Evolutionary conservation across 2,797 vertebrate genomes (phyloP).

Genomic region (Gallirallus australis): DNA sequence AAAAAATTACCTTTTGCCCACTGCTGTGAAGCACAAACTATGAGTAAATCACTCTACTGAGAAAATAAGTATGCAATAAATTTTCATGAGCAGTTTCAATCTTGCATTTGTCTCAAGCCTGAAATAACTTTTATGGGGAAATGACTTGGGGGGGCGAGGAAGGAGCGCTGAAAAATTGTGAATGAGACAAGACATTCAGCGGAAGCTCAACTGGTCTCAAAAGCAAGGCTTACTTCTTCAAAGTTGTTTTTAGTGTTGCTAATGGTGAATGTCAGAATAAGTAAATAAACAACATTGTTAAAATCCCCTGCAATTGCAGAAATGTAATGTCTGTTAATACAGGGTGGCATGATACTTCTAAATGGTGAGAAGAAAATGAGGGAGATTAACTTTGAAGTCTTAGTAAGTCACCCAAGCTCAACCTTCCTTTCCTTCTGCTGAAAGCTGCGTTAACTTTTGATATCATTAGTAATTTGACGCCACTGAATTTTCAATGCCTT

Average conservation of each 20-base stretch:
- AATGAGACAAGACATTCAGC: neutral
- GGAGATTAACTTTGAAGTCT: neutral
- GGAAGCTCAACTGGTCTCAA: neutral
- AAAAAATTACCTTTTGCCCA: constrained; percentile 40
- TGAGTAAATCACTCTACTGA: constrained; percentile 15
- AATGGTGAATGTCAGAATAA: neutral
- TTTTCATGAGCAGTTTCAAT: constrained; percentile 13
- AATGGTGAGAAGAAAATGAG: neutral
- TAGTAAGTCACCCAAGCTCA: neutral
- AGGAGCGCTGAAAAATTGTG: neutral
- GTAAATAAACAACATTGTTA: neutral
- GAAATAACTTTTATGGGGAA: neutral
- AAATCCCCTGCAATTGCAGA: neutral
- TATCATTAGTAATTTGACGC: neutral
- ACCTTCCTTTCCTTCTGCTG: neutral
- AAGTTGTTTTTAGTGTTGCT: neutral
- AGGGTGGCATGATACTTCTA: neutral
- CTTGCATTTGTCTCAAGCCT: neutral
- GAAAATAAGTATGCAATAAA: constrained; percentile 27
- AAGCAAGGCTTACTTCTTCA: neutral
- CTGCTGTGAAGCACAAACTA: neutral
- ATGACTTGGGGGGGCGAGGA: neutral
- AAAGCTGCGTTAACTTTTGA: neutral
- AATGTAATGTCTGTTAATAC: neutral
- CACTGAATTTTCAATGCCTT: neutral